Percentiles rank a stretch among this genome's conserved stretches.
Conservation (phyloP, 2,888 invertebrate genomes). For the Chrysotoxum bicinctum region DNA sequence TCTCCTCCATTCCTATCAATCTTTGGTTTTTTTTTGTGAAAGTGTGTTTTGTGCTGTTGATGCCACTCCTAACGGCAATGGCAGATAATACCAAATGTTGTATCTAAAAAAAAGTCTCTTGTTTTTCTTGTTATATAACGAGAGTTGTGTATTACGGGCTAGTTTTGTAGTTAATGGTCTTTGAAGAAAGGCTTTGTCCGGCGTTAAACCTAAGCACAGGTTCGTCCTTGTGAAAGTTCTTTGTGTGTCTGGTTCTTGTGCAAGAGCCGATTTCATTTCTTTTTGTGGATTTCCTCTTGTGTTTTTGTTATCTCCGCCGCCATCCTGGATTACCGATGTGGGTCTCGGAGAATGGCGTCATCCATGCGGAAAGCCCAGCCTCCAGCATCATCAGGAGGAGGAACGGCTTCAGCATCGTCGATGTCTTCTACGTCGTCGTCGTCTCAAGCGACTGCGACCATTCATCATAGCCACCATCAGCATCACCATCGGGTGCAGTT, state of each 20-base stretch:
- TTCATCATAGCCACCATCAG: constrained; percentile 71
- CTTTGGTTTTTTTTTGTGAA: constrained; percentile 16
- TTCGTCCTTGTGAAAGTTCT: constrained; percentile 3
- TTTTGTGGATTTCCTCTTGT: constrained; percentile 17
- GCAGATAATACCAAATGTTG: constrained; percentile 60
- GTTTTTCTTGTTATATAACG: constrained; percentile 58
- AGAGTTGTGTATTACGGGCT: constrained; percentile 45
- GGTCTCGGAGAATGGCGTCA: constrained; percentile 66
- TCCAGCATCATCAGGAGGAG: constrained; percentile 72
- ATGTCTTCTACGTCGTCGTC: constrained; percentile 28
- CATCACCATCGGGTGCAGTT: constrained; percentile 69
- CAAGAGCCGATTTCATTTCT: not conserved
- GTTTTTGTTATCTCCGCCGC: constrained; percentile 8
- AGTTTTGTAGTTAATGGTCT: not conserved
- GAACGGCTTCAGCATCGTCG: constrained; percentile 76
- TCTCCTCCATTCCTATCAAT: constrained; percentile 1
- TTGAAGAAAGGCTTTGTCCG: constrained; percentile 9
- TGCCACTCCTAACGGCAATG: constrained; percentile 68
- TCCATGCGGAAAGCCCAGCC: constrained; percentile 65
- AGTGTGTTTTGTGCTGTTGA: constrained; percentile 52
- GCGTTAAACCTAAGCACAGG: not conserved
- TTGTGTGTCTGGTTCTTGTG: constrained; percentile 2
- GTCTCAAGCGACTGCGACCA: constrained; percentile 68
- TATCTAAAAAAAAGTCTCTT: constrained; percentile 21
- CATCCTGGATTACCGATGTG: constrained; percentile 71